These are phyloP conservation scores for Gnathonemus echidnorhynchus DNA, from an alignment of 2,113 vertebrate species.

Conservation along the genomic window DNA sequence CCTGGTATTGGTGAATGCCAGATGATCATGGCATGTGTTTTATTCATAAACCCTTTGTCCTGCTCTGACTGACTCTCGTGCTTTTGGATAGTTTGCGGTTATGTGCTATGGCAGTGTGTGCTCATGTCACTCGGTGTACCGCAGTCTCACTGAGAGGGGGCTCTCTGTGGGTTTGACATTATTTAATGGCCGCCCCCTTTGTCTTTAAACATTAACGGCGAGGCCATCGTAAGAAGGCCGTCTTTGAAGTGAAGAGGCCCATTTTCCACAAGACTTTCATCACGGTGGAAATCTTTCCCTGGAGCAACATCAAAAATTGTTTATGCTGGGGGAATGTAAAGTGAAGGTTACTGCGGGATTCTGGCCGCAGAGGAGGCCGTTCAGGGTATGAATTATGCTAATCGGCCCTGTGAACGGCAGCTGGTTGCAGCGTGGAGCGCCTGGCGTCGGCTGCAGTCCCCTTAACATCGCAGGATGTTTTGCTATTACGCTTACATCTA, in stretches of 20 bases:
- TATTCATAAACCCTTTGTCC: background rate
- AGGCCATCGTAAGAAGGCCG: background rate
- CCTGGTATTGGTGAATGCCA: background rate
- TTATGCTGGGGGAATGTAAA: conserved; percentile 4
- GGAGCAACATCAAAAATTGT: conserved; percentile 24
- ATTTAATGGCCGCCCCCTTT: background rate
- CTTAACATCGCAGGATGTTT: background rate
- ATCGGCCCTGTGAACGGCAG: background rate
- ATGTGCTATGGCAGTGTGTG: too few relatives aligned
- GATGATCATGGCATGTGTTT: background rate
- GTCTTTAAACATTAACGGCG: conserved; percentile 22
- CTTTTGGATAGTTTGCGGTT: background rate
- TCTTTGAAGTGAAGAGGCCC: conserved; percentile 34
- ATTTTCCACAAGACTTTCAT: conserved; percentile 15
- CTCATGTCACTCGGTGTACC: background rate
- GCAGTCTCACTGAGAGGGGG: background rate
- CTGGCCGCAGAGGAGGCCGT: background rate
- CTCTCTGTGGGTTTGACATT: background rate
- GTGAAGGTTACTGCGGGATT: background rate
- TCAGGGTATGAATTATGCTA: conserved; percentile 8
- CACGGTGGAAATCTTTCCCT: conserved; percentile 18
- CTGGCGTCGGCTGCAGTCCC: too few relatives aligned
- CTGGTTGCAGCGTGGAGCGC: background rate
- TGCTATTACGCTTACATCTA: background rate
- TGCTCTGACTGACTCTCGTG: background rate